Percentiles rank a stretch among this genome's conserved stretches.
These are phyloP conservation scores for Serilophus lunatus DNA, from an alignment of 2,113 vertebrate genomes.

Conservation along the genomic window DNA sequence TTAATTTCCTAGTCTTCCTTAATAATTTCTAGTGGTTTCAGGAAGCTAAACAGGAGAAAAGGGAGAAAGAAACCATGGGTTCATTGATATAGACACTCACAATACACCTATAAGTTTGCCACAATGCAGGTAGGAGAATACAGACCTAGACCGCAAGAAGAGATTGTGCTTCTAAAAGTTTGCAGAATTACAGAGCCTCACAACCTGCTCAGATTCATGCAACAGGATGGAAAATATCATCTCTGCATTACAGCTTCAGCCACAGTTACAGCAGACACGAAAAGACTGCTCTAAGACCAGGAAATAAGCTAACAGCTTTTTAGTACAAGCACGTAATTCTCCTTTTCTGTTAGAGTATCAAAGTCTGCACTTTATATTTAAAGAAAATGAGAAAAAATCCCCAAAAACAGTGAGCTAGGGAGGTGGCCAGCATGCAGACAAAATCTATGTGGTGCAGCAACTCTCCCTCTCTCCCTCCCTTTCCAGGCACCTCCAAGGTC, in stretches of 20 bases:
- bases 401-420: not conserved
- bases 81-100: not conserved
- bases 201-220: not conserved
- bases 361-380: not conserved
- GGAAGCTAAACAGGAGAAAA: not conserved
- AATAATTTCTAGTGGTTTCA: not conserved
- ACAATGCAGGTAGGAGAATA: not conserved
- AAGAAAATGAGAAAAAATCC: not conserved
- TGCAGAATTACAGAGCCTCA: not conserved
- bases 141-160: not conserved
- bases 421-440: not conserved
- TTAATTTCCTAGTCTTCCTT: not conserved
- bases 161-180: not conserved
- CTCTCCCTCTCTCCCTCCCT: not conserved
- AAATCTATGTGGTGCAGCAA: fast-evolving
- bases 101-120: not conserved
- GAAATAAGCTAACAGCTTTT: not conserved
- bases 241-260: not conserved
- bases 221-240: not conserved
- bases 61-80: not conserved
- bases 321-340: not conserved
- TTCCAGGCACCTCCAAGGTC: not conserved
- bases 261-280: not conserved
- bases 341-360: not conserved
- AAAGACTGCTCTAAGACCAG: not conserved